Base-by-base conservation (phyloP, 1,140 invertebrate genomes). In the Ectropis grisescens region DNA sequence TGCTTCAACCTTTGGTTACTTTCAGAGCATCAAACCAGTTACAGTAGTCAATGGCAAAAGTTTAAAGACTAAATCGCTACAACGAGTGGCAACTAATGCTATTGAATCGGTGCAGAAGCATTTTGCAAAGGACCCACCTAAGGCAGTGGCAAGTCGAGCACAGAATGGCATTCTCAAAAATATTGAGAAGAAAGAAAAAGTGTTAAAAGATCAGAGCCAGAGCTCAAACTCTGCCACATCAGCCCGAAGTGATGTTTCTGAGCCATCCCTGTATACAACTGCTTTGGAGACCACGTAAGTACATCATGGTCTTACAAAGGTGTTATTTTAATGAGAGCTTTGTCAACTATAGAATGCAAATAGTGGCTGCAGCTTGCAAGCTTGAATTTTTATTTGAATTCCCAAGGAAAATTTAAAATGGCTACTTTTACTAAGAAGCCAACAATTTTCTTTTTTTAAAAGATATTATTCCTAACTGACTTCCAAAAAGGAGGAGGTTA, bases 281-380 rank as follows among this genome's bases (percentile, higher is more conserved):
- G 91, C 91, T 11, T 82, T 91, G 44, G 91, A 93, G 66, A 90
- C 91, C 41, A 82, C 88, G 82, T 85, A 58, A 84, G 83, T 84
- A 50, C 47, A 11, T 33, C 12, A 9, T n/a, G n/a, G n/a, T n/a
- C n/a, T n/a, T n/a, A n/a, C n/a, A n/a, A n/a, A n/a, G n/a, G n/a
- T n/a, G n/a, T n/a, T n/a, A n/a, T n/a, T n/a, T n/a, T n/a, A n/a
- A n/a, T n/a, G n/a, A n/a, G n/a, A n/a, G n/a, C n/a, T n/a, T n/a
- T n/a, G n/a, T n/a, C n/a, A n/a, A n/a, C n/a, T n/a, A n/a, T n/a
- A n/a, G n/a, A n/a, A n/a, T n/a, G n/a, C n/a, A n/a, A n/a, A n/a
- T n/a, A n/a, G n/a, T n/a, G n/a, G n/a, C n/a, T n/a, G n/a, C n/a
- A n/a, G n/a, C n/a, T n/a, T n/a, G n/a, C n/a, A n/a, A n/a, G n/a